Percentiles rank a stretch among this genome's conserved stretches.
These are phyloP conservation scores for Ammospiza maritima DNA, from an alignment of 2,797 vertebrate genomes.

Conservation along the genomic window DNA sequence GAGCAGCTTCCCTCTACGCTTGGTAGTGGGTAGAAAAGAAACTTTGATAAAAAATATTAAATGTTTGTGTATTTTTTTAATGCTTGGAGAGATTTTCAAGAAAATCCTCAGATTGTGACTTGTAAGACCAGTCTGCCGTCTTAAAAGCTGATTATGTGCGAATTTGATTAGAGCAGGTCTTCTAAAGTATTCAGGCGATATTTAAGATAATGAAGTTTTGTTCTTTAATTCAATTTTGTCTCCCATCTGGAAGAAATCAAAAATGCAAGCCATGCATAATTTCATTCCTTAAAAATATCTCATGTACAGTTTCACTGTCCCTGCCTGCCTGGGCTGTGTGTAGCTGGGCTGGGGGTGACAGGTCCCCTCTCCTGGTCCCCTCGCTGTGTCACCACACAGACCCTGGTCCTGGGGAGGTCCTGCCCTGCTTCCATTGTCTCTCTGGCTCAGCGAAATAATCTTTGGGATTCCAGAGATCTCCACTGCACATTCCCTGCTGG, in stretches of 20 bases:
- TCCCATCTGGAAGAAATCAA: slow-evolving; percentile 40
- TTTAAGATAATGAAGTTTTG: slow-evolving; percentile 21
- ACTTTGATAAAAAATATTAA: accelerated
- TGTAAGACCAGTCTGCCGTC: not conserved
- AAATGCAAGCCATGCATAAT: not conserved
- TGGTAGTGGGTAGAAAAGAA: not conserved
- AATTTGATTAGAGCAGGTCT: not conserved
- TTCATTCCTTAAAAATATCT: not conserved
- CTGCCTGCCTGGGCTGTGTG: not conserved
- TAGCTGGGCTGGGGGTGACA: accelerated
- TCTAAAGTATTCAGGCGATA: not conserved
- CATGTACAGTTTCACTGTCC: accelerated
- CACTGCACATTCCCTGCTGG: accelerated
- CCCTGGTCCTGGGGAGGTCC: accelerated
- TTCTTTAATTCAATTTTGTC: not conserved
- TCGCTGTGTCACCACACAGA: accelerated
- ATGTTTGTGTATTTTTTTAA: not conserved
- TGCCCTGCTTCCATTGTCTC: not conserved
- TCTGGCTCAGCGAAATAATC: not conserved
- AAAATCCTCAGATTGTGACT: not conserved
- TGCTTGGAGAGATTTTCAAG: not conserved
- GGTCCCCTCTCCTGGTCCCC: not conserved
- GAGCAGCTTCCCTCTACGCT: accelerated
- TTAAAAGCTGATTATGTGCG: not conserved
- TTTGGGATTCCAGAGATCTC: not conserved